Evolutionary conservation across 2,797 vertebrate genomes (phyloP), one percentile per base, ranked within the genome.

Genomic region (Sitta carolinensis): DNA sequence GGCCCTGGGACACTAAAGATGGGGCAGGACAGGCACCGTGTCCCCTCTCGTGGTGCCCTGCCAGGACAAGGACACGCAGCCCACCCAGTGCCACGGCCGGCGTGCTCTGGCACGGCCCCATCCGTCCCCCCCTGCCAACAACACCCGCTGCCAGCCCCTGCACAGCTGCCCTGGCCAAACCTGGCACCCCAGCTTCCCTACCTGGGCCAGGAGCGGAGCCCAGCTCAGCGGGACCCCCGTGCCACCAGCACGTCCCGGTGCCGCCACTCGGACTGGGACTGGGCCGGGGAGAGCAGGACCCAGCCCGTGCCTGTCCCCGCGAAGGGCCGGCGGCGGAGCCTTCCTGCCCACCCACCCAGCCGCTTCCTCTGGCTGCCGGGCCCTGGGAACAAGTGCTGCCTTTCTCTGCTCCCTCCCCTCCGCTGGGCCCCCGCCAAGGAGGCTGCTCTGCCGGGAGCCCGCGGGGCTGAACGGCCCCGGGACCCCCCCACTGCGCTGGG

Each of bases 281-380:
- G 17, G 19, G 29, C 48, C 8, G 58, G 62, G 54, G 54, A 20
- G 9, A 9, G 30, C 20, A 7, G 68, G 73, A 50, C 32, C 48
- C 81, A 36, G 40, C 81, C 76, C 29, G 14, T 61, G 23, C 70
- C 57, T 4, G 30, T 67, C 84, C 81, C 94, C 1, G 32, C 23
- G 54, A n/a, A 64, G 79, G 57, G 54, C 63, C 13, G n/a, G 78
- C 5, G 18, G 43, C 42, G 38, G 38, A 58, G 76, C 84, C 92
- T 91, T 94, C 85, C 94, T 89, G 91, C 90, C 77, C 93, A 66
- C 74, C 90, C 87, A 40, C 54, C 62, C 61, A 27, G 63, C 86
- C 77, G 20, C 82, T 87, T 91, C 93, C 93, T 89, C 82, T 1
- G 12, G 10, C 11, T 52, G 15, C 58, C 5, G 34, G 76, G 84